Percentiles rank a stretch among this genome's conserved stretches.
Evolutionary conservation across 2,113 vertebrate species (phyloP).

Genomic region (Brachionichthys hirsutus): DNA sequence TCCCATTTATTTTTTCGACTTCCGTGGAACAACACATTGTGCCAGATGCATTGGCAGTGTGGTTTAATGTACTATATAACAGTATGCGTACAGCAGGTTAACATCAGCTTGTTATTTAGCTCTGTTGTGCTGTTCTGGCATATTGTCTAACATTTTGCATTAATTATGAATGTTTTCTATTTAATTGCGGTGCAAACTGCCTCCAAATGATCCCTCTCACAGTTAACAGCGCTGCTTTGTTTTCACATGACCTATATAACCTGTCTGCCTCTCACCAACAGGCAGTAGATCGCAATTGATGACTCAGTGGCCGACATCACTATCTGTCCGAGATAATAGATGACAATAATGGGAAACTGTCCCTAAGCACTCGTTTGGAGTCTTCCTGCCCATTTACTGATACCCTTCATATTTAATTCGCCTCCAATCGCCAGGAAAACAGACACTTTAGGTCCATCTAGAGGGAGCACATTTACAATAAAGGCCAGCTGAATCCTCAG

Average conservation of each 20-base stretch:
- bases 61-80: conserved; percentile 10
- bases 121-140: conserved; percentile 24
- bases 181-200: conserved; percentile 41
- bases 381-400: conserved; percentile 76
- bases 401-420: conserved; percentile 76
- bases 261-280: conserved; percentile 43
- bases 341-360: conserved; percentile 78
- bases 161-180: conserved; percentile 47
- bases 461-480: conserved; percentile 75
- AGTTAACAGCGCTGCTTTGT: conserved; percentile 52
- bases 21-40: conserved; percentile 4
- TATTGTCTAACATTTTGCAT: conserved; percentile 35
- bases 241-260: conserved; percentile 63
- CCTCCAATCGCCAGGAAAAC: conserved; percentile 73
- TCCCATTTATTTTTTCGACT: neutral
- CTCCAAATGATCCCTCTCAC: conserved; percentile 38
- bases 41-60: neutral
- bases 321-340: conserved; percentile 73
- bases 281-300: conserved; percentile 59
- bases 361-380: conserved; percentile 75
- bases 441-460: conserved; percentile 75
- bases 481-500: conserved; percentile 67
- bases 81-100: conserved; percentile 20
- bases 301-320: conserved; percentile 53
- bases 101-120: conserved; percentile 33